These are phyloP conservation scores for Pagrus major DNA, from an alignment of 2,113 vertebrate genomes.

Conservation along the genomic window DNA sequence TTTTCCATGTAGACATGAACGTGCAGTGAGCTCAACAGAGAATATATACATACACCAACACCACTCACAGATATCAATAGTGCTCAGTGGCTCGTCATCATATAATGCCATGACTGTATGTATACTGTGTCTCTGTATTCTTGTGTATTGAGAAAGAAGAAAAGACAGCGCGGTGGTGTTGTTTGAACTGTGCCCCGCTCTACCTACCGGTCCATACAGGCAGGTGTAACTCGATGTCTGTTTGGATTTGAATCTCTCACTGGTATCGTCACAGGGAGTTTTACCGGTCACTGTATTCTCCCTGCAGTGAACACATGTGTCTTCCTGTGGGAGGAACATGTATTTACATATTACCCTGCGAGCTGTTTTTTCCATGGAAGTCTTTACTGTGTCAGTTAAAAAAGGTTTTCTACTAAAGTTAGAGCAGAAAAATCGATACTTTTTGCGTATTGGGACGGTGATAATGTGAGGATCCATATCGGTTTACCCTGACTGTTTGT, in stretches of 20 bases:
- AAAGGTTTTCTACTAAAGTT: not conserved
- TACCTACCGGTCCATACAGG: constrained; percentile 15
- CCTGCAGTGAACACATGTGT: not conserved
- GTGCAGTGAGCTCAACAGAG: not conserved
- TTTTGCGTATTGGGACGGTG: not conserved
- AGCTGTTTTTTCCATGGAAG: not conserved
- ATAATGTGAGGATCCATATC: not conserved
- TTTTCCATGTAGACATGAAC: too few species aligned
- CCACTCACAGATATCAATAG: not conserved
- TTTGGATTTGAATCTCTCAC: constrained; percentile 68
- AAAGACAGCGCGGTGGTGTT: constrained; percentile 2
- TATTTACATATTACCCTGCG: not conserved
- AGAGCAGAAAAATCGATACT: not conserved
- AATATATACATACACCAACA: not conserved
- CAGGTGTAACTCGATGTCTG: constrained; percentile 65
- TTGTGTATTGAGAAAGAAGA: constrained; percentile 12
- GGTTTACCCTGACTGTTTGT: constrained; percentile 8
- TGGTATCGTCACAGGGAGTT: constrained; percentile 16
- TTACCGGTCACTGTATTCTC: not conserved
- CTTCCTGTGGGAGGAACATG: not conserved
- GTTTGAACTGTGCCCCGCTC: constrained; percentile 35
- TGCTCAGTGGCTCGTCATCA: not conserved
- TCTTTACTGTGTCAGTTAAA: not conserved
- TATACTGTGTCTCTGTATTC: constrained; percentile 5
- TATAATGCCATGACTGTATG: not conserved